These are phyloP conservation scores for Hydropsyche tenuis DNA, from an alignment of 1,140 invertebrate genomes.

Conservation along the genomic window DNA sequence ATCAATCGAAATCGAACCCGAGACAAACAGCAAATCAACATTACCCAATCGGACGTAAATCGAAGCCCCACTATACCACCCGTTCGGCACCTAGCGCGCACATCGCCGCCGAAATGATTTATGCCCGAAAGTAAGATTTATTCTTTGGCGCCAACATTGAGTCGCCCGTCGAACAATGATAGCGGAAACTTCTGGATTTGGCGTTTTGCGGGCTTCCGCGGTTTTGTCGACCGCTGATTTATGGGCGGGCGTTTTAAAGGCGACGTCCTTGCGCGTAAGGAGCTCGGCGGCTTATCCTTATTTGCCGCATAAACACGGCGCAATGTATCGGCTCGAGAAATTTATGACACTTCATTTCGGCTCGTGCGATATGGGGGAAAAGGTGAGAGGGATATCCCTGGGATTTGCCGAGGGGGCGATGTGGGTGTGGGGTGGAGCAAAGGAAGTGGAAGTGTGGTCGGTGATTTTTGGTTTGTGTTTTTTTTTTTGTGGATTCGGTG, in stretches of 20 bases:
- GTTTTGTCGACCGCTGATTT: constrained; percentile 34
- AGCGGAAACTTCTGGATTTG: constrained; percentile 36
- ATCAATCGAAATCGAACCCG: too few relatives aligned
- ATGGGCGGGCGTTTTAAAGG: constrained; percentile 21
- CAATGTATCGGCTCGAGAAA: constrained; percentile 13
- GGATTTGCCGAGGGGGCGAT: too few relatives aligned
- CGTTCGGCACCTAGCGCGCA: too few relatives aligned
- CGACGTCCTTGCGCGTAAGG: not conserved
- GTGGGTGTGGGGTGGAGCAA: not conserved
- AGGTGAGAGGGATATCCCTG: too few relatives aligned
- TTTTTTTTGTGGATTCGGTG: too few relatives aligned
- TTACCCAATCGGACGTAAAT: too few relatives aligned
- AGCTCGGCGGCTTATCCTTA: not conserved
- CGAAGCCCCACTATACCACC: too few relatives aligned
- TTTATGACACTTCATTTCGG: constrained; percentile 5
- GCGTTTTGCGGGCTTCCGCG: constrained; percentile 29
- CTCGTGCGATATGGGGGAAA: too few relatives aligned
- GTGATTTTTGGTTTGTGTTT: too few relatives aligned
- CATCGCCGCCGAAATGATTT: constrained; percentile 22
- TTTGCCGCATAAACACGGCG: constrained; percentile 9
- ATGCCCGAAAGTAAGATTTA: constrained; percentile 27
- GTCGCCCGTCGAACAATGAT: constrained; percentile 37
- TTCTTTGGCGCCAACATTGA: constrained; percentile 29
- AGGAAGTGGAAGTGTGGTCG: too few relatives aligned
- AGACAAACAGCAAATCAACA: too few relatives aligned